Base-by-base conservation (phyloP, 2,113 vertebrate genomes). In the Ochotona curzoniae region DNA sequence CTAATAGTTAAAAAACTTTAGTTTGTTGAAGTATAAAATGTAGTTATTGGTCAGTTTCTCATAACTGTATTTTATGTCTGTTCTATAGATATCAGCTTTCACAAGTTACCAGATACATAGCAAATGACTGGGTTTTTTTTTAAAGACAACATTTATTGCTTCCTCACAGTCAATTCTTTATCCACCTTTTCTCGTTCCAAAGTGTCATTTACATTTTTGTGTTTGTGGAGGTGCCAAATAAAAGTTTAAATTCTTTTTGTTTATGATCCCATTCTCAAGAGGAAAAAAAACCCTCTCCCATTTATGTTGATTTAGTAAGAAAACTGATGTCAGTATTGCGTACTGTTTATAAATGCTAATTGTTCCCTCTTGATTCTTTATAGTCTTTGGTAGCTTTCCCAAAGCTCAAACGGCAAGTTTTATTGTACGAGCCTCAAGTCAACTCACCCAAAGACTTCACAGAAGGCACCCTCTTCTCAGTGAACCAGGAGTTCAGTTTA, bases 381-480 rank as follows among this genome's bases (percentile, higher is more conserved):
- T 96, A 99, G 99, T 99, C 99, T 97, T 98, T 99, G 98, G 99
- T 99, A 98, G 99, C 99, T 95, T 99, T 99, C 97, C 99, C 99
- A 94, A 99, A 99, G 98, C 99, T 99, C 93, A 99, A 99, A 98
- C 98, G 99, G 71, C 99, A 99, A 98, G 99, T 99, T 97, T 97
- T 99, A 97, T 98, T 98, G n/a, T 99, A 99, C 71, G 99, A 99
- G 98, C 99, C 99, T 79, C 98, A 98, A 98, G 99, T 99, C 97
- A 99, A 98, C 96, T 99, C 99, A 66, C 99, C 99, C 97, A 99
- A 99, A 99, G 99, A 99, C 98, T 99, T 99, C 95, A 99, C 99
- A 93, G 99, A 99, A 97, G 99, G 99, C 97, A 99, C 99, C 12
- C 98, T 99, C 96, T 99, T 99, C 98, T 99, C 98, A 86, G 99